Percentiles rank a stretch among this genome's conserved stretches.
Evolutionary conservation across 2,797 vertebrate species (phyloP).

Genomic region (Pempheris klunzingeri): DNA sequence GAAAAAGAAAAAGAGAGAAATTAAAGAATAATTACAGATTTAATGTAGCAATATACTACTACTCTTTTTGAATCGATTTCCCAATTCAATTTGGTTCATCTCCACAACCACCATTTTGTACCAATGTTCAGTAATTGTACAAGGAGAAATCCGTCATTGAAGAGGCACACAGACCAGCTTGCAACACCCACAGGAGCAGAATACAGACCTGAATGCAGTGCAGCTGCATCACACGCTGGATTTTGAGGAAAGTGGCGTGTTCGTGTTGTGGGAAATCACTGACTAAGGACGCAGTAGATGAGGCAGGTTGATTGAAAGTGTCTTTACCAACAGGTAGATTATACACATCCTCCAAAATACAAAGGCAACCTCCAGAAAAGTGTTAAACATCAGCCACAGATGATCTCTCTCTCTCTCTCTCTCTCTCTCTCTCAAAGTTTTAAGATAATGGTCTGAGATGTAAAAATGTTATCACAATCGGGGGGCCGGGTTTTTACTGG

Average conservation of each 20-base stretch:
- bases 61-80: neutral
- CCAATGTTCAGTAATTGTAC: neutral
- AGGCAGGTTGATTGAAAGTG: neutral
- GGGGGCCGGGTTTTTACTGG: constrained; percentile 9
- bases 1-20: no score
- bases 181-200: neutral
- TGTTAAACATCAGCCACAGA: neutral
- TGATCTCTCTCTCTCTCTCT: neutral
- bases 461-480: constrained; percentile 36
- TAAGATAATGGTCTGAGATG: neutral
- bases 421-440: neutral
- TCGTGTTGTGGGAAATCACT: neutral
- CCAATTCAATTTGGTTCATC: neutral
- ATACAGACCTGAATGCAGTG: constrained; percentile 6
- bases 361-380: neutral
- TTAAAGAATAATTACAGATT: no score
- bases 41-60: no score
- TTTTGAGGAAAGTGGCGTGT: neutral
- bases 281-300: neutral
- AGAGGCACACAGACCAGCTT: neutral
- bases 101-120: neutral
- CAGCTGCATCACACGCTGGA: neutral
- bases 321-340: neutral
- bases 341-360: neutral
- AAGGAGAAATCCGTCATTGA: neutral